Conservation (phyloP, 2,797 vertebrate species). For the Paguma larvata region DNA sequence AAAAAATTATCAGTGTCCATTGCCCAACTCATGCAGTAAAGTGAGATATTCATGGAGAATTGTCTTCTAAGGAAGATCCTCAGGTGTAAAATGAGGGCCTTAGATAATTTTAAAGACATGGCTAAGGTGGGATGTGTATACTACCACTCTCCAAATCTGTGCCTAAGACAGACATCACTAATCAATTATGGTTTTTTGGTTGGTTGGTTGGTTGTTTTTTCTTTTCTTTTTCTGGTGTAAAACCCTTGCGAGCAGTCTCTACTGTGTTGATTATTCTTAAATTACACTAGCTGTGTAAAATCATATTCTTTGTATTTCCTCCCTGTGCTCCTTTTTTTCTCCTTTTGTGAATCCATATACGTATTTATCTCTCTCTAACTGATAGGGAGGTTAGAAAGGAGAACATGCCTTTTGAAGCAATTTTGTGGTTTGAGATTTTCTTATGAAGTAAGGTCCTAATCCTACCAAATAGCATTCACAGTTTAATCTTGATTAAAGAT, state of each 20-base stretch:
- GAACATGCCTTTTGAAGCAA: conserved; percentile 76
- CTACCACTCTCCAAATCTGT: neutral
- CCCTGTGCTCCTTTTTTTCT: neutral
- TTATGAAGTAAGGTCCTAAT: conserved; percentile 82
- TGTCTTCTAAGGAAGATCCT: neutral
- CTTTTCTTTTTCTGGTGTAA: neutral
- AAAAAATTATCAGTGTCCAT: neutral
- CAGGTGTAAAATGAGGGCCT: neutral
- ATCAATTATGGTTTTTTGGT: neutral
- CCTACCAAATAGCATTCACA: conserved; percentile 83
- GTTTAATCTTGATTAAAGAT: conserved; percentile 67
- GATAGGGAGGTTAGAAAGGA: neutral
- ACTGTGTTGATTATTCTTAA: neutral
- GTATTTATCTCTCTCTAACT: conserved; percentile 41
- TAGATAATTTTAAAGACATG: neutral
- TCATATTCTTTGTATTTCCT: neutral
- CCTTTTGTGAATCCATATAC: neutral
- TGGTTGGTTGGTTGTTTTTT: too few relatives aligned
- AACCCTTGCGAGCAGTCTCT: neutral
- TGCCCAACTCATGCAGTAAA: neutral
- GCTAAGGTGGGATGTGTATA: rapidly evolving
- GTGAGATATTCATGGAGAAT: neutral
- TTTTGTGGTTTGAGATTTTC: conserved; percentile 84
- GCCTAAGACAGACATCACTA: neutral
- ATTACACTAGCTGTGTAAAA: neutral